Evolutionary conservation across 1,140 invertebrate species (phyloP), one percentile per base, ranked within the genome.

Genomic region (Achatina immaculata): DNA sequence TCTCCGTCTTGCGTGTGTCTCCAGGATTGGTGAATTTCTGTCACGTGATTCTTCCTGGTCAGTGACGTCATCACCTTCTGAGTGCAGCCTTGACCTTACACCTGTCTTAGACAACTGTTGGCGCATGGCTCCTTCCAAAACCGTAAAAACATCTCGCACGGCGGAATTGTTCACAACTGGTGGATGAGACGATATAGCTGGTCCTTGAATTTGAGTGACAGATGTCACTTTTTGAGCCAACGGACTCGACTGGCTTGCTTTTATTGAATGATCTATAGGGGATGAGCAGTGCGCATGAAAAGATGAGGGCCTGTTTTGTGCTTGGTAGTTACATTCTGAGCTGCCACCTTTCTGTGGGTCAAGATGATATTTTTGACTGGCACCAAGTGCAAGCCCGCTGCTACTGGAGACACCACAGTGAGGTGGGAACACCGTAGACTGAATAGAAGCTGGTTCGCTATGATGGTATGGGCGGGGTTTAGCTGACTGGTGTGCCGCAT

Each of bases 1-100:
- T 62, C 58, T 62, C n/a, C 28, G 58, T n/a, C 2, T 3, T 9
- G 9, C 4, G 58, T 6, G 2, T 19, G 31, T 1, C 7, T 3
- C 28, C 21, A 62, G 58, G 1, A 9, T 2, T 2, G 58, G 16
- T 28, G 58, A 62, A 28, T 9, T 62, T 28, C n/a, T 28, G 31
- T 19, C 58, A 62, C n/a, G 28, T 9, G 58, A 2, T 6, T n/a
- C 2, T 16, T 31, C 28, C 9, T 28, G 6, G n/a, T 62, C 58
- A 2, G 16, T 6, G 58, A 31, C 31, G 58, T 62, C 11, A 34
- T 62, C 58, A 4, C 58, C 28, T 9, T 62, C 58, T 31, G 58
- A 62, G 58, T 62, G 58, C n/a, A 62, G 4, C 28, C 58, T 62
- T 62, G 58, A 62, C 16, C 58, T 62, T 62, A 4, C n/a, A 62